Conservation (phyloP, 2,797 vertebrate species). For the Gobio occitaniae region DNA sequence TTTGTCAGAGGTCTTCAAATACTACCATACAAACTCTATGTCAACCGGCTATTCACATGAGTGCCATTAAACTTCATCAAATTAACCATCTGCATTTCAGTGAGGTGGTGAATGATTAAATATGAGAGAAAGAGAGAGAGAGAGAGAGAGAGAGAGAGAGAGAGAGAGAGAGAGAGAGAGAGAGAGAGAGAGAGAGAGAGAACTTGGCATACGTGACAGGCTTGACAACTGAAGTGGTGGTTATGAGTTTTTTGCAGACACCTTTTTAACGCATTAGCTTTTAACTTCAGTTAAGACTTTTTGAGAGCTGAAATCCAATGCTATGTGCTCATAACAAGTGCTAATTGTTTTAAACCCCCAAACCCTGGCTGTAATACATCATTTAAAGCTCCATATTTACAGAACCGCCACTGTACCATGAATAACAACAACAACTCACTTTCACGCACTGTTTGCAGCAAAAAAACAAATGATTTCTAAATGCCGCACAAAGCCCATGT, state of each 20-base stretch:
- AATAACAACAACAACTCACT: background rate
- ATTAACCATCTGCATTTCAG: background rate
- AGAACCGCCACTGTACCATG: background rate
- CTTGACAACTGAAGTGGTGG: conserved; percentile 46
- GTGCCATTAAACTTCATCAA: background rate
- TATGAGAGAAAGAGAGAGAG: background rate
- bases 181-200: conserved; percentile 20
- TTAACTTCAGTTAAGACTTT: background rate
- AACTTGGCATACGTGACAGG: conserved; percentile 41
- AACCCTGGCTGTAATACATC: background rate
- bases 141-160: background rate
- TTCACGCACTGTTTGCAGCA: background rate
- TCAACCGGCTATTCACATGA: background rate
- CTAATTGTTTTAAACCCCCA: background rate
- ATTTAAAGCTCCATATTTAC: background rate
- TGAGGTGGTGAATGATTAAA: conserved; percentile 26
- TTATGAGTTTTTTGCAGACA: conserved; percentile 1
- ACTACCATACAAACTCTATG: background rate
- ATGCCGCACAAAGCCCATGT: background rate
- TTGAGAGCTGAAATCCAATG: background rate
- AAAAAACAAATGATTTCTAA: background rate
- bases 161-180: background rate
- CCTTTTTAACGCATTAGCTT: conserved; percentile 19
- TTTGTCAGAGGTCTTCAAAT: background rate
- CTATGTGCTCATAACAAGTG: background rate